Evolutionary conservation across 2,113 vertebrate species (phyloP).

Genomic region (Marmota monax): DNA sequence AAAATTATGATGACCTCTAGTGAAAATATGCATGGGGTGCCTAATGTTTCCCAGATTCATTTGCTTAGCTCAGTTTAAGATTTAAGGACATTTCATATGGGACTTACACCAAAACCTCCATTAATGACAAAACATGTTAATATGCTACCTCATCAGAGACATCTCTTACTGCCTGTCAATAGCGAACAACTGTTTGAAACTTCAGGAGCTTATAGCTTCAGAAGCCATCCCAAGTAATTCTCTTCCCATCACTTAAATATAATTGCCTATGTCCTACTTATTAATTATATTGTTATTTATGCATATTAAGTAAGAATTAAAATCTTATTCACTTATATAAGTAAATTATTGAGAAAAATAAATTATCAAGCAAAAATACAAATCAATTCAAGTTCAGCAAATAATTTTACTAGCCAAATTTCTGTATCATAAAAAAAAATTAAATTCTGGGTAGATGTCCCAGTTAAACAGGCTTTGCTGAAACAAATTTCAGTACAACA

Average conservation of each 20-base stretch:
- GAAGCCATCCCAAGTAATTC: background rate
- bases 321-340: background rate
- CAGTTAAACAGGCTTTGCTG: background rate
- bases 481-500: background rate
- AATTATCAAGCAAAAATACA: background rate
- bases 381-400: background rate
- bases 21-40: background rate
- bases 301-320: background rate
- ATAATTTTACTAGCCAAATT: background rate
- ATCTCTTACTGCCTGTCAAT: background rate
- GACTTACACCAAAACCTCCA: background rate
- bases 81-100: fast-evolving
- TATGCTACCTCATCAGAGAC: background rate
- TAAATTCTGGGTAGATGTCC: background rate
- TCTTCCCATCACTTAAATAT: background rate
- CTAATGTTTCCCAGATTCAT: background rate
- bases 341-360: background rate
- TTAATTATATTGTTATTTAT: background rate
- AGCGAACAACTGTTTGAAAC: background rate
- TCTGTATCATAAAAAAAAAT: background rate
- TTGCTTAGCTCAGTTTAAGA: background rate
- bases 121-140: background rate
- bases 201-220: background rate
- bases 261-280: background rate
- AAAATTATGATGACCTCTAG: background rate